A percentile compares a stretch with the other conserved stretches of the same genome.
Conservation (phyloP, 2,888 invertebrate species). For the Pocota personata region DNA sequence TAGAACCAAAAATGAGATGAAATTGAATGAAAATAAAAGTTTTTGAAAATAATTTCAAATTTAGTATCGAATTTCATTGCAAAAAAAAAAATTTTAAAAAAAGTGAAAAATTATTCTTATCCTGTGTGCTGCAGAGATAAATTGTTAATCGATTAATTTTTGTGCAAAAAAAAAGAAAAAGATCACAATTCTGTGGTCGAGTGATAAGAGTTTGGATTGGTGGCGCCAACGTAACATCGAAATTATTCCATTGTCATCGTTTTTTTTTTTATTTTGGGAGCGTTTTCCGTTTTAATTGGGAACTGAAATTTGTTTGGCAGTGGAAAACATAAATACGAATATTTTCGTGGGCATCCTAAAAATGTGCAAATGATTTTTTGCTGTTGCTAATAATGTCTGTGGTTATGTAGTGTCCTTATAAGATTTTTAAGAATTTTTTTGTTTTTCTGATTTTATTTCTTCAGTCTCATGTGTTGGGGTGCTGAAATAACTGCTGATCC, state of each 20-base stretch:
- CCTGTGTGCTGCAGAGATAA: background rate
- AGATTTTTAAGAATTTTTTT: background rate
- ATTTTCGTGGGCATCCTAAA: background rate
- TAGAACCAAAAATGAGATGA: conserved; percentile 12
- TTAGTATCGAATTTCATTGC: conserved; percentile 41
- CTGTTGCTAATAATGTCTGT: too few relatives aligned
- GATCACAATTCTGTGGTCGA: background rate
- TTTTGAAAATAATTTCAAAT: background rate
- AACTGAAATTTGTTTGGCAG: conserved; percentile 8
- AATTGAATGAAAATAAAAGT: conserved; percentile 16
- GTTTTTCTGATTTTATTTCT: too few relatives aligned
- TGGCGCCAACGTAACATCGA: conserved; percentile 19
- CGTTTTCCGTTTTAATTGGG: background rate
- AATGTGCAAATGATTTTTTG: background rate
- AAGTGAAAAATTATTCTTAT: conserved; percentile 2
- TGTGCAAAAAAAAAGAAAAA: conserved; percentile 47
- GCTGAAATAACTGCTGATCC: too few relatives aligned
- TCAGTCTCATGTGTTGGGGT: too few relatives aligned
- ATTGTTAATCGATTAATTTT: conserved; percentile 8
- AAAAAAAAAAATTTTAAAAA: background rate
- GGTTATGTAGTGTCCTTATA: background rate
- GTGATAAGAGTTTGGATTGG: conserved; percentile 36
- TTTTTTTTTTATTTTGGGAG: background rate
- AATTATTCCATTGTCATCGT: conserved; percentile 45
- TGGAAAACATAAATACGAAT: background rate